Percentiles rank a stretch among this genome's conserved stretches.
These are phyloP conservation scores for Tromatobia lineatoria DNA, from an alignment of 2,888 invertebrate genomes.

Conservation along the genomic window DNA sequence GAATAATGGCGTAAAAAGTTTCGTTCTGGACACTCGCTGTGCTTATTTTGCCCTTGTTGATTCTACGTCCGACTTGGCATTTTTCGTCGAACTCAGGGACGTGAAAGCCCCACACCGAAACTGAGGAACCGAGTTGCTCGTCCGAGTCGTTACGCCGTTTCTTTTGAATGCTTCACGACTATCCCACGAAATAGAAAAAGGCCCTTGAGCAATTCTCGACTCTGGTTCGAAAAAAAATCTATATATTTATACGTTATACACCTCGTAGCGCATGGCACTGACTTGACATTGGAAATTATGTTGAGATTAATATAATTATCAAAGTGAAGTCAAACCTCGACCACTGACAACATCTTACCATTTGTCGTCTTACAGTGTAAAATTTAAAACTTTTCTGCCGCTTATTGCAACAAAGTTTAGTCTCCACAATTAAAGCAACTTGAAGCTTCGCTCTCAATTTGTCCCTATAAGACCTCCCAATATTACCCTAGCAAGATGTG, in stretches of 20 bases:
- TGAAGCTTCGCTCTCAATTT: no score
- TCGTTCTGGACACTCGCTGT: constrained; percentile 39
- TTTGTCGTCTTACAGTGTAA: background rate
- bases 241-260: constrained; percentile 11
- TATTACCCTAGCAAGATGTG: no score
- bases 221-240: constrained; percentile 6
- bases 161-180: constrained; percentile 34
- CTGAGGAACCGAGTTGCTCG: constrained; percentile 62
- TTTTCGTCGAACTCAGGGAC: constrained; percentile 30
- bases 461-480: no score
- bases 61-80: constrained; percentile 49
- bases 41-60: constrained; percentile 29
- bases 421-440: no score
- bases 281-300: constrained; percentile 24
- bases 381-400: background rate
- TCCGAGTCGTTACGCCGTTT: constrained; percentile 54
- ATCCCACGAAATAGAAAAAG: constrained; percentile 24
- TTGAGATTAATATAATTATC: background rate
- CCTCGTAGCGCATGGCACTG: constrained; percentile 10
- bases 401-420: background rate
- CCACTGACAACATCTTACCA: background rate
- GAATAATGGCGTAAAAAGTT: constrained; percentile 58
- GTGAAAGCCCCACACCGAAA: constrained; percentile 44
- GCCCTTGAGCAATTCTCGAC: constrained; percentile 58
- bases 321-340: background rate